phyloP scores from a whole-genome alignment of 53 echinoderm and acorn worm genomes.

The Antedon mediterranea region DNA sequence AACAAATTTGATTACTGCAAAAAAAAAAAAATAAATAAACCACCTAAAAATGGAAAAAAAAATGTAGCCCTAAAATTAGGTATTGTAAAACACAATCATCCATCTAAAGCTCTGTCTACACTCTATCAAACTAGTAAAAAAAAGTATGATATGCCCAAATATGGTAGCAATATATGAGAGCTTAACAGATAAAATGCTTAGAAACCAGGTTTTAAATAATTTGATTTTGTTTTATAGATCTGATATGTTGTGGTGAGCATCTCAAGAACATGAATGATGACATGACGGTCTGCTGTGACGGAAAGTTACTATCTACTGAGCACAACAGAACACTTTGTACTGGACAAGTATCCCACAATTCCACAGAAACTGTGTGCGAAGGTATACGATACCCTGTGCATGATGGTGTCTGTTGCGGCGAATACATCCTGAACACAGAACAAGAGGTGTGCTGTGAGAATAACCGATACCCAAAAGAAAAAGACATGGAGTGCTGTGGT shows the following conservation, averaged over 20 bases:
- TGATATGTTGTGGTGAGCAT: not conserved
- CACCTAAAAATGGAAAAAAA: no score
- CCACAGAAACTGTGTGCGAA: conserved; percentile 32
- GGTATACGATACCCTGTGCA: conserved; percentile 19
- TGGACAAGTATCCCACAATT: conserved; percentile 30
- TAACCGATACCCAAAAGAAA: not conserved
- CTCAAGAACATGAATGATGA: conserved; percentile 1
- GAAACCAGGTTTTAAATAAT: no score
- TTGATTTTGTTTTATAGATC: not conserved
- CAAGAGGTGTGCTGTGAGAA: conserved; percentile 17
- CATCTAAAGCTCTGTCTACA: no score
- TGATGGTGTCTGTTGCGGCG: conserved; percentile 20
- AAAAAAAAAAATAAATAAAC: no score
- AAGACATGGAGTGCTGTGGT: not conserved
- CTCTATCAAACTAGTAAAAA: no score
- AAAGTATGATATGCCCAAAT: no score
- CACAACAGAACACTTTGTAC: conserved; percentile 30
- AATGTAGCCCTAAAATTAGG: no score
- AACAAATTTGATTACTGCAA: no score
- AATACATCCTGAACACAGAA: conserved; percentile 13
- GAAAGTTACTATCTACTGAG: conserved; percentile 13
- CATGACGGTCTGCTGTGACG: conserved; percentile 19
- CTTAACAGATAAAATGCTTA: no score
- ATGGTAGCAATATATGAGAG: no score
- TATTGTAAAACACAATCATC: no score